Conservation (phyloP, 2,888 invertebrate species). For the Autographa gamma region DNA sequence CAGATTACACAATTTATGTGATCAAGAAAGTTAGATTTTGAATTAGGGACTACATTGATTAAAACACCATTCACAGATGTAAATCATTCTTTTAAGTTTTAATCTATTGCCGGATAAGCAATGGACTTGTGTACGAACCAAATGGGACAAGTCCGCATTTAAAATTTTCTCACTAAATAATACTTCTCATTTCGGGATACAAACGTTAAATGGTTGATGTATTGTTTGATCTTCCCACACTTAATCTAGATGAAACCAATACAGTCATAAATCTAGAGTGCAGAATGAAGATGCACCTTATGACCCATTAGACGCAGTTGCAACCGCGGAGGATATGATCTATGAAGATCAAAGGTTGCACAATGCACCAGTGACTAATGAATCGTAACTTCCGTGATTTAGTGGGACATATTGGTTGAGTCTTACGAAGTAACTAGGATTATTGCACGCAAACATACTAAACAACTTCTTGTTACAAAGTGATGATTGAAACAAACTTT, state of each 20-base stretch:
- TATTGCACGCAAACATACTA: background rate
- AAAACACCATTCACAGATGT: background rate
- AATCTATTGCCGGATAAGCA: too few species aligned
- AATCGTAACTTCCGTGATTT: conserved; percentile 30
- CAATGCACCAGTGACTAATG: conserved; percentile 34
- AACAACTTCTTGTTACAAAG: background rate
- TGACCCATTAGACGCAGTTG: background rate
- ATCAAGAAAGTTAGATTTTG: background rate
- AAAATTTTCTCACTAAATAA: too few species aligned
- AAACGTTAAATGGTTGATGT: background rate
- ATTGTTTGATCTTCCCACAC: background rate
- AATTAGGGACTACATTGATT: background rate
- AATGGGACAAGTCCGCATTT: too few species aligned
- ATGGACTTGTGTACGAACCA: too few species aligned
- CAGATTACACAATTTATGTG: background rate
- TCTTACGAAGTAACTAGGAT: conserved; percentile 9
- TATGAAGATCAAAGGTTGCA: conserved; percentile 35
- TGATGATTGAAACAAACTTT: conserved; percentile 17
- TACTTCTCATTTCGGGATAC: too few species aligned
- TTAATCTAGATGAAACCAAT: background rate
- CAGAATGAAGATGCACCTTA: background rate
- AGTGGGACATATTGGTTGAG: conserved; percentile 39
- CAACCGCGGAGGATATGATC: conserved; percentile 6
- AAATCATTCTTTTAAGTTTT: too few species aligned
- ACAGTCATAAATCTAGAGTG: background rate